Base-by-base conservation (phyloP, 1,140 invertebrate genomes). In the Aphelinus atriplicis region DNA sequence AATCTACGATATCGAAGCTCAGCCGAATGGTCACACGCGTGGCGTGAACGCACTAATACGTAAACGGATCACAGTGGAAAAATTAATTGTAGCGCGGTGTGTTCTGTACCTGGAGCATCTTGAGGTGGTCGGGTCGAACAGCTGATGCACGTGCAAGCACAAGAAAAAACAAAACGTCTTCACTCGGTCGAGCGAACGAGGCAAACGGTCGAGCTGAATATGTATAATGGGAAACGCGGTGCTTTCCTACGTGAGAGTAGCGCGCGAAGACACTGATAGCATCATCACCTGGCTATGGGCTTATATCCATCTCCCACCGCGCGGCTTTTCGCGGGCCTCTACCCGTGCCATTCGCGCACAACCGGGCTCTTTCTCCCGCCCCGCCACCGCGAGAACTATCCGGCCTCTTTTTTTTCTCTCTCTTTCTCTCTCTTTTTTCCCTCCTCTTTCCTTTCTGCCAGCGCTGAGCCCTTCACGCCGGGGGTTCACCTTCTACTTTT, bases 241-340 rank as follows among this genome's bases (percentile, higher is more conserved):
- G 67, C 70, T 81, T 78, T 79, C 60, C 77, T 77, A 81, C 77
- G 78, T 81, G 80, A 80, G 78, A 81, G 60, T 69, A 74, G 77
- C 76, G 76, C 82, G 81, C 81, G 81, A 85, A 87, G 83, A 86
- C 82, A 88, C 87, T 88, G 86, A 86, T 88, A 84, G 84, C 86
- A 86, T 88, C 83, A 88, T 86, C 82, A 84, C 82, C 78, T 79
- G 78, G 75, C 80, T 80, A 85, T 86, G 85, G 83, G 80, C 82
- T 88, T 88, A 88, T 88, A 88, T 88, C 78, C 84, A 82, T 84
- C 87, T 88, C 87, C 87, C 87, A 87, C 87, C 82, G 42, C 7
- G n/a, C 5, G 48, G 7, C 43, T 42, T 53, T 50, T 50, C 10
- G 26, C 2, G 3, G 45, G 9, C 42, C 69, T 26, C 9, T 43